A percentile compares a stretch with the other conserved stretches of the same genome.
These are phyloP conservation scores for Pedionomus torquatus DNA, from an alignment of 2,113 vertebrate species.

Conservation along the genomic window DNA sequence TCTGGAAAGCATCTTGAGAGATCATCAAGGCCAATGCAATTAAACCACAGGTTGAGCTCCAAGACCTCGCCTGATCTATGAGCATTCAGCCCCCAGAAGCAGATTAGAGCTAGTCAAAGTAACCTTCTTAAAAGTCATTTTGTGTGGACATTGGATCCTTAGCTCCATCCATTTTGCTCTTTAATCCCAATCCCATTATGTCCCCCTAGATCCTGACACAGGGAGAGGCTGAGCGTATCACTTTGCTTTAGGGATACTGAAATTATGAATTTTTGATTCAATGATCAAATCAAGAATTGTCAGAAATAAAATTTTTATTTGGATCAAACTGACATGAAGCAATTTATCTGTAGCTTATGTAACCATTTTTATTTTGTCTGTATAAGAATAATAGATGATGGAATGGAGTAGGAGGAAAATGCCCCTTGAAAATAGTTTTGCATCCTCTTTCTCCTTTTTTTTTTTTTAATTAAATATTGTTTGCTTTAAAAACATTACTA, in stretches of 20 bases:
- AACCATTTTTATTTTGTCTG: not conserved
- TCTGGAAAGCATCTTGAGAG: not conserved
- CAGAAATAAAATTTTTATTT: not conserved
- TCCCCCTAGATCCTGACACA: not conserved
- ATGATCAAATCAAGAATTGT: not conserved
- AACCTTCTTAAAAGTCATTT: not conserved
- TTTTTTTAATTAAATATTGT: not conserved
- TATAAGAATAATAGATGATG: not conserved
- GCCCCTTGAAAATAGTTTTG: not conserved
- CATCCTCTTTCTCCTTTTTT: not conserved
- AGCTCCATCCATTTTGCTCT: not conserved
- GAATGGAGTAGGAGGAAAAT: not conserved
- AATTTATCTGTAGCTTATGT: not conserved
- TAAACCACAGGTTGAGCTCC: not conserved
- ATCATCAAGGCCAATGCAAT: not conserved
- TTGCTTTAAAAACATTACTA: not conserved
- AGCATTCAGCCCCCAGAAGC: not conserved
- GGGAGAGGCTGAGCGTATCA: not conserved
- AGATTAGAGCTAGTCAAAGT: not conserved
- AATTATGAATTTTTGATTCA: not conserved
- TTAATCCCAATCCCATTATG: not conserved
- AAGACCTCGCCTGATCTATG: rapidly evolving
- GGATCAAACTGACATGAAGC: not conserved
- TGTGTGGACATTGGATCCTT: not conserved
- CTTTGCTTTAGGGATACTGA: not conserved